Evolutionary conservation across 2,797 vertebrate species (phyloP).

Genomic region (Decapterus maruadsi): DNA sequence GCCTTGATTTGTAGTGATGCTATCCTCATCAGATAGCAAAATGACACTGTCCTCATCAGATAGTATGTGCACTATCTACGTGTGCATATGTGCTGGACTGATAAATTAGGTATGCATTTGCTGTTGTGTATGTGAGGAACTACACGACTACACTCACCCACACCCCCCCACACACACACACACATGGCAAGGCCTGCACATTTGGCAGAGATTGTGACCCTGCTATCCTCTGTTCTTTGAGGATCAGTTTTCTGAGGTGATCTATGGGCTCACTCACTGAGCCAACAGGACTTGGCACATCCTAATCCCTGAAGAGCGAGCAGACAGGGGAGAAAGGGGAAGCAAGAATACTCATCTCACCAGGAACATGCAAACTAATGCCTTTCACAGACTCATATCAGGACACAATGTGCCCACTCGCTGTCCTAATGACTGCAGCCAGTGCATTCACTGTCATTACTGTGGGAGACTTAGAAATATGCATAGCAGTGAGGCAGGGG

Average conservation of each 20-base stretch:
- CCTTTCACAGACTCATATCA: conserved; percentile 66
- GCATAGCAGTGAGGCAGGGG: conserved; percentile 58
- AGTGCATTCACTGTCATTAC: conserved; percentile 72
- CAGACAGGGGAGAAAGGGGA: conserved; percentile 28
- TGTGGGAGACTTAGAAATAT: conserved; percentile 75
- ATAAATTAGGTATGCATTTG: conserved; percentile 42
- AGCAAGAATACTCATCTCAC: conserved; percentile 51
- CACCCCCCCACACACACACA: conserved; percentile 10
- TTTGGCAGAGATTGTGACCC: conserved; percentile 32
- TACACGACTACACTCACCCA: conserved; percentile 11
- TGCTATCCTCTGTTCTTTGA: conserved; percentile 24
- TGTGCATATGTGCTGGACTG: conserved; percentile 19
- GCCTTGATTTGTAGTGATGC: conserved; percentile 16
- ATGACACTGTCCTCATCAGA: conserved; percentile 54
- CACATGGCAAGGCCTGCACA: conserved; percentile 23
- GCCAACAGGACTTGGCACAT: conserved; percentile 26
- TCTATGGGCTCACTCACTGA: conserved; percentile 46
- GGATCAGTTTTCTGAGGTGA: conserved; percentile 26
- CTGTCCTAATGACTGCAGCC: conserved; percentile 61
- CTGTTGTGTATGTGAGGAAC: conserved; percentile 24
- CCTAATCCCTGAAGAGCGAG: conserved; percentile 57
- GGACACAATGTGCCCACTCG: conserved; percentile 64
- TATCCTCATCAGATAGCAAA: conserved; percentile 50
- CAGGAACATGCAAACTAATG: conserved; percentile 63
- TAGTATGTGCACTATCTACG: conserved; percentile 6